A percentile compares a stretch with the other conserved stretches of the same genome.
Evolutionary conservation across 2,113 vertebrate species (phyloP).

Genomic region (Mustela lutreola): DNA sequence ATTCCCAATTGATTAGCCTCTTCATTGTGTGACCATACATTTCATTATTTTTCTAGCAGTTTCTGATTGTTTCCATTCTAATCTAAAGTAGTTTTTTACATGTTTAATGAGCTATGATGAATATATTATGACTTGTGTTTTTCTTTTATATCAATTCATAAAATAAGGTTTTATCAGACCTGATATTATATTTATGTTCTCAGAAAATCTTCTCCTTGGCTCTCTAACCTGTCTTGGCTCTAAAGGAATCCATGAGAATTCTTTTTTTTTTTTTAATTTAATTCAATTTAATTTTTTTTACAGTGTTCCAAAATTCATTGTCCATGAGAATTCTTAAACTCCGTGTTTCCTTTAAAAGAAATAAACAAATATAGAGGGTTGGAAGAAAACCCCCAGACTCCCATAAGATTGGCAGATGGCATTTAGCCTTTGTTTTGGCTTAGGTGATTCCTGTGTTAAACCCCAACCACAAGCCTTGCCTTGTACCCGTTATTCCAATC

Average conservation of each 20-base stretch:
- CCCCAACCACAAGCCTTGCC: not conserved
- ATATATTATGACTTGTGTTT: constrained; percentile 38
- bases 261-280: no score
- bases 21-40: constrained; percentile 49
- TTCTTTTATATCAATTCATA: constrained; percentile 54
- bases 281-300: no score
- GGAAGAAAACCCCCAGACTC: not conserved
- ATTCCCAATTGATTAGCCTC: not conserved
- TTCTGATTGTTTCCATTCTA: constrained; percentile 63
- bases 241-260: not conserved
- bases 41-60: constrained; percentile 35
- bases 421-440: not conserved
- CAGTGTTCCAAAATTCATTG: no score
- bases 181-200: not conserved
- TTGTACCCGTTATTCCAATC: not conserved
- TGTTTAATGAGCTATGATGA: constrained; percentile 41
- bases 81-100: constrained; percentile 50
- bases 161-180: constrained; percentile 23
- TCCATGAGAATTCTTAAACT: not conserved
- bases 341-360: not conserved
- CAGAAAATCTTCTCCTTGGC: not conserved
- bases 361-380: not conserved
- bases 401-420: not conserved
- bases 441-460: not conserved
- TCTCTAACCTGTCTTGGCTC: not conserved